A percentile compares a stretch with the other conserved stretches of the same genome.
Conservation (phyloP, 2,888 invertebrate genomes). For the Chaetoderma sp. region DNA sequence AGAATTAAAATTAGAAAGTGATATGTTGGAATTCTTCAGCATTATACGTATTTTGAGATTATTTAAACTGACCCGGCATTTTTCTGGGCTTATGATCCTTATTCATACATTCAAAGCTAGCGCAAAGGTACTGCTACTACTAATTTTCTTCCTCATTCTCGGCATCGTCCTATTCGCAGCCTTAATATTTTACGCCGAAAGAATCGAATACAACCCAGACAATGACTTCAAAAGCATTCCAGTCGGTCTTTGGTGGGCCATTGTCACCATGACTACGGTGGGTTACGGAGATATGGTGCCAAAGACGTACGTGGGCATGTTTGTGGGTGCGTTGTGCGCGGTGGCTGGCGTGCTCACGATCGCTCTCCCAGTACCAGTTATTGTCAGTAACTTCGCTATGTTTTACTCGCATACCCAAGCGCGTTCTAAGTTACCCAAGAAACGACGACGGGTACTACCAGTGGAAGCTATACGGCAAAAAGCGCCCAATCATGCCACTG, state of each 20-base stretch:
- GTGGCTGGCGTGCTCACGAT: slow-evolving; percentile 91
- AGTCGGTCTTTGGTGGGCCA: slow-evolving; percentile 95
- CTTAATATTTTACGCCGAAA: slow-evolving; percentile 93
- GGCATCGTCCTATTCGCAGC: slow-evolving; percentile 97
- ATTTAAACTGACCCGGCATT: slow-evolving; percentile 95
- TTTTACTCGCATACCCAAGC: slow-evolving; percentile 98
- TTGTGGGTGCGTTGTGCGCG: slow-evolving; percentile 93
- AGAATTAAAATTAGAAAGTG: slow-evolving; percentile 64
- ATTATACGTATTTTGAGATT: slow-evolving; percentile 93
- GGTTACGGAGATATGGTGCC: slow-evolving; percentile 97
- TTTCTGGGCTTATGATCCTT: slow-evolving; percentile 92
- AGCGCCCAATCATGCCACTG: slow-evolving; percentile 49
- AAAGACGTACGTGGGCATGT: slow-evolving; percentile 96
- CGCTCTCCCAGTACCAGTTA: slow-evolving; percentile 95
- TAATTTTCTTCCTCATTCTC: slow-evolving; percentile 93
- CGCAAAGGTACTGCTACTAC: slow-evolving; percentile 90
- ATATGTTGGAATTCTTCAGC: slow-evolving; percentile 90
- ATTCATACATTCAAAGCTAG: slow-evolving; percentile 97
- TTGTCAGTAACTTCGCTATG: slow-evolving; percentile 97
- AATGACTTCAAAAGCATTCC: slow-evolving; percentile 97
- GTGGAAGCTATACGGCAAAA: slow-evolving; percentile 75
- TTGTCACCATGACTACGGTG: slow-evolving; percentile 95
- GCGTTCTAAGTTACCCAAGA: slow-evolving; percentile 93
- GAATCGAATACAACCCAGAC: slow-evolving; percentile 92
- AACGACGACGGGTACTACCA: slow-evolving; percentile 87